Base-by-base conservation (phyloP, 2,797 vertebrate species). In the Helarctos malayanus region DNA sequence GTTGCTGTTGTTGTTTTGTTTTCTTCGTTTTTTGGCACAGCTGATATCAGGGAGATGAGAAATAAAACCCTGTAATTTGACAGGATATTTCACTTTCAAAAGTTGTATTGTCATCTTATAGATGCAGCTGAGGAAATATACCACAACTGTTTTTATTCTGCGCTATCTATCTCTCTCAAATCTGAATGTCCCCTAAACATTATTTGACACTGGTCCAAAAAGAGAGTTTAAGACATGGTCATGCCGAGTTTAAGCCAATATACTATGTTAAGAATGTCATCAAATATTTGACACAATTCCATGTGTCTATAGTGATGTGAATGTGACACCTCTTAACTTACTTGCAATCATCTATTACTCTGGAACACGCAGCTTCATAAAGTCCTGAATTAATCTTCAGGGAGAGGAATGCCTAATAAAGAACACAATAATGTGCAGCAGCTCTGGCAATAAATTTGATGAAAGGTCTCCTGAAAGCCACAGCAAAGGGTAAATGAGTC, bases 341-440 rank as follows among this genome's bases (percentile, higher is more conserved):
- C 95, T 94, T 91, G 49, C 89, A 89, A 87, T 97, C 94, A 95
- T 89, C 95, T 95, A 95, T 97, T 98, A 90, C 97, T 97, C 52
- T 96, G 97, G 88, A 97, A 88, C 93, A 82, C 1, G 49, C 23
- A 97, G 41, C 79, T 80, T 79, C 71, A 93, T 86, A 0, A 1
- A 92, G 14, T 84, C 21, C 16, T 83, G 97, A 98, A 97, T 61
- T 96, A 97, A 94, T 92, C 92, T 95, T 97, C 16, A 82, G 95
- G 87, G 96, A 94, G 94, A 96, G 76, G 96, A 96, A 2, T 0
- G 92, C 65, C 21, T 87, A 96, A 95, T 94, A 97, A 92, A 76
- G 97, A 96, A 97, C 93, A 97, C 97, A 98, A 97, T 97, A 97
- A 97, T 95, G 86, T 97, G 65, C 80, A 96, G 79, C 52, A 98